Base-by-base conservation (phyloP, 1,140 invertebrate species). In the Dysdera silvatica region DNA sequence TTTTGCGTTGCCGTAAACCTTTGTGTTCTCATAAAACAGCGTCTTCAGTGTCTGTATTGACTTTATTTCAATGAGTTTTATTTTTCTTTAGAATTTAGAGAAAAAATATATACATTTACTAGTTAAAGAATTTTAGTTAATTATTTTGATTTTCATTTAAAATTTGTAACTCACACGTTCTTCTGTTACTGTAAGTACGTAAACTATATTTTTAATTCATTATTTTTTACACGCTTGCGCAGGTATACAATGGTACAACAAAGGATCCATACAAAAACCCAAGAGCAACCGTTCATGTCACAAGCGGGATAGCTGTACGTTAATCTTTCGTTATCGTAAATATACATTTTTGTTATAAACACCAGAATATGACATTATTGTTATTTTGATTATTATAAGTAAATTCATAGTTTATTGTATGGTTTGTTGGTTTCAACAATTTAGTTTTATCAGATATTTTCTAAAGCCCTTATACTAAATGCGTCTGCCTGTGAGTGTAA, bases 281-380 rank as follows among this genome's bases (percentile, higher is more conserved):
- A 64, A 83, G 82, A 70, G 94, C 91, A 3, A 91, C 94, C 0
- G 86, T 98, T 0, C 95, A 98, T 72, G 84, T 98, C 32, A 82
- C 89, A 33, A 92, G 91, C 4, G 95, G 94, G 43, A 95, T 93
- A 2, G 95, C 94, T 0, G 93, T 84, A 76, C 76, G 79, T 74
- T 32, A 14, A 4, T 48, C 1, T 33, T 14, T 20, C 16, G 14
- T 16, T 20, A 16, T 20, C 20, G 37, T 40, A 40, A 20, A 16
- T 40, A 40, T 16, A 40, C 20, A 40, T 16, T 20, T 16, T 16
- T 16, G 14, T 16, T 20, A 40, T 16, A 20, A 40, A 16, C 16
- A 40, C 37, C 37, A 16, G 14, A 40, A 16, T 40, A 16, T 40
- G 20, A 40, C 37, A 40, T 16, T 20, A 16, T 16, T 16, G 14